phyloP scores from a whole-genome alignment of 2,888 invertebrate species.

The Phyto melanocephala region DNA sequence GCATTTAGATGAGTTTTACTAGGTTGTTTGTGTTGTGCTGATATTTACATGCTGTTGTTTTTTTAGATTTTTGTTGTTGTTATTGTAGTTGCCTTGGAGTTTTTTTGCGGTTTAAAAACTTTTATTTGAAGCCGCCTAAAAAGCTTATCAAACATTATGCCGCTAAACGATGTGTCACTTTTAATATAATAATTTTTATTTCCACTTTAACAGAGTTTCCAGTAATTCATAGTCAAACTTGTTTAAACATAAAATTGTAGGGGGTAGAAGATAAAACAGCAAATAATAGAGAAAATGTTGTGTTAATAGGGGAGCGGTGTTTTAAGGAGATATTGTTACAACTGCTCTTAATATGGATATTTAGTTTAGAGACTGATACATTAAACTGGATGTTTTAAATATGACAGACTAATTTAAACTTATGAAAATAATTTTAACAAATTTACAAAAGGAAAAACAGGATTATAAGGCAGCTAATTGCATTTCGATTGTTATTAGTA shows the following conservation, averaged over 20 bases:
- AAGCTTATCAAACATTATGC: slow-evolving; percentile 55
- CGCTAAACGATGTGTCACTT: slow-evolving; percentile 64
- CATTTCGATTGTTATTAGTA: too few species aligned
- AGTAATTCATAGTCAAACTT: slow-evolving; percentile 54
- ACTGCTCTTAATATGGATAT: too few species aligned
- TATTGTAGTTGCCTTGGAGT: neutral
- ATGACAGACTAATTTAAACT: too few species aligned
- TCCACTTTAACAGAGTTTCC: slow-evolving; percentile 29
- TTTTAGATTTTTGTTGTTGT: neutral
- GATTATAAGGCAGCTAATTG: too few species aligned
- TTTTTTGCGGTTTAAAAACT: slow-evolving; percentile 3
- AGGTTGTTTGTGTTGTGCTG: neutral
- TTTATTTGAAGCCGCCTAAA: slow-evolving; percentile 50
- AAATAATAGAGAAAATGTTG: neutral
- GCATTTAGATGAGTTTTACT: slow-evolving; percentile 35
- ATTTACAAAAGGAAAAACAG: too few species aligned
- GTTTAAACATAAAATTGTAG: slow-evolving; percentile 45
- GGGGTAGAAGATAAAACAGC: slow-evolving; percentile 22
- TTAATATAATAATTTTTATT: slow-evolving; percentile 63
- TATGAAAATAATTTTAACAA: too few species aligned
- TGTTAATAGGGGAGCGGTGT: neutral
- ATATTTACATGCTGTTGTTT: slow-evolving; percentile 19
- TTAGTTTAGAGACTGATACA: too few species aligned
- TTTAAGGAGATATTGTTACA: neutral
- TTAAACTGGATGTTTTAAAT: too few species aligned